These are phyloP conservation scores for Acanthurus lineatus DNA, from an alignment of 2,797 vertebrate species.

Conservation along the genomic window DNA sequence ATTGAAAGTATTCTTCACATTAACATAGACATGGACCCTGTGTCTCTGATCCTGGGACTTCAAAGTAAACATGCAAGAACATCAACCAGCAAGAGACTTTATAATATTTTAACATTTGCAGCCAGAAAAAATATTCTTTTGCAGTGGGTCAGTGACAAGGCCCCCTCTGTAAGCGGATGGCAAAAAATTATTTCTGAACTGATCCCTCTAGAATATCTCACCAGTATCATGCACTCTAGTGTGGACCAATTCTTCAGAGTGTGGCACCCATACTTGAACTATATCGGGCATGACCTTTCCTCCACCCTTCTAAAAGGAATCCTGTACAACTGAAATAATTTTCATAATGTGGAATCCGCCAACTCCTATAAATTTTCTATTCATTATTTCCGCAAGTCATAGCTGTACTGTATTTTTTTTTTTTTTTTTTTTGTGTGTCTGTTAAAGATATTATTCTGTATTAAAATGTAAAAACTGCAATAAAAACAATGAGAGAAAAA, in stretches of 20 bases:
- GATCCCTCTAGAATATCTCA: background rate
- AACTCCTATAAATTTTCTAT: no score
- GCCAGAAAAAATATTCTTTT: background rate
- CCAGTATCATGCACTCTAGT: background rate
- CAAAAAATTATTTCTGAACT: background rate
- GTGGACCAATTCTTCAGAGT: background rate
- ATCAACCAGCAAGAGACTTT: slow-evolving; percentile 1
- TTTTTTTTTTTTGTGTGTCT: no score
- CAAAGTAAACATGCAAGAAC: background rate
- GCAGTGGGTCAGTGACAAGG: background rate
- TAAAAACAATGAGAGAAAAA: no score
- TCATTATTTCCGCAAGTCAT: no score
- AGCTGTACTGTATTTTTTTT: no score
- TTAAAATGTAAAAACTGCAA: no score
- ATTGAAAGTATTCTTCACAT: slow-evolving; percentile 10
- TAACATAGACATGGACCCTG: background rate
- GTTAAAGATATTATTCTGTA: no score
- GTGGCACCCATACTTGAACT: slow-evolving; percentile 2
- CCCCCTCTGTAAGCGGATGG: background rate
- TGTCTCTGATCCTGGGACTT: slow-evolving; percentile 3
- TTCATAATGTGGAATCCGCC: no score
- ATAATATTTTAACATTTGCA: background rate
- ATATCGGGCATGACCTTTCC: background rate
- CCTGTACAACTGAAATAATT: no score
- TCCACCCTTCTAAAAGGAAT: background rate